phyloP scores from a whole-genome alignment of 2,113 vertebrate species.

The Triplophysa dalaica region DNA sequence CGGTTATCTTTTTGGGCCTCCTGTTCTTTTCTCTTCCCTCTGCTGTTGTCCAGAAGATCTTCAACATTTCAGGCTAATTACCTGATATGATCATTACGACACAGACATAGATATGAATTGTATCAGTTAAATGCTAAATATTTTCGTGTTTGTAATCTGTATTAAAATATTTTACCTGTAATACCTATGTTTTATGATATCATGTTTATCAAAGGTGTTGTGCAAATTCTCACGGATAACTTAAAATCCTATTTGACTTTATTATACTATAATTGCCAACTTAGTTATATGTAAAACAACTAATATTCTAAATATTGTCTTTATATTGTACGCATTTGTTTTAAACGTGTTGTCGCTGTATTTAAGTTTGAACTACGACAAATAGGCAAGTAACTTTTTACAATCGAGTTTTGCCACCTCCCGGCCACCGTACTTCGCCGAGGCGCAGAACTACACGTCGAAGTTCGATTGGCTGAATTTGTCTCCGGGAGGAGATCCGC shows the following conservation, averaged over 20 bases:
- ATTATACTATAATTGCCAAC: too few species aligned
- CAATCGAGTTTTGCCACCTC: slow-evolving; percentile 65
- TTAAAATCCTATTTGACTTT: too few species aligned
- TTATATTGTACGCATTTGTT: background rate
- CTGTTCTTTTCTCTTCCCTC: slow-evolving; percentile 66
- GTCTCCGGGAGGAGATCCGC: background rate
- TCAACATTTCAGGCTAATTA: slow-evolving; percentile 62
- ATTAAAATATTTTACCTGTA: too few species aligned
- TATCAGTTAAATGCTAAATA: background rate
- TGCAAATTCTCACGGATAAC: too few species aligned
- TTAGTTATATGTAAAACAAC: too few species aligned
- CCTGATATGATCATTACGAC: slow-evolving; percentile 62
- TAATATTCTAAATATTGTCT: too few species aligned
- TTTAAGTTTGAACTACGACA: background rate
- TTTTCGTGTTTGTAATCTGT: too few species aligned
- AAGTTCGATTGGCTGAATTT: slow-evolving; percentile 36
- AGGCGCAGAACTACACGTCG: slow-evolving; percentile 44
- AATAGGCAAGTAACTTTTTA: slow-evolving; percentile 16
- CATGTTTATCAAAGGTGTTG: too few species aligned
- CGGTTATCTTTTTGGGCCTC: slow-evolving; percentile 62
- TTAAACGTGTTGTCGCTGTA: background rate
- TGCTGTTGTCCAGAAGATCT: slow-evolving; percentile 65
- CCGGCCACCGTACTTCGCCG: slow-evolving; percentile 14
- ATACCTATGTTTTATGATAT: too few species aligned
- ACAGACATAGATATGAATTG: background rate